Conservation (phyloP, 2,113 vertebrate genomes). For the Phylloscopus whistleri region DNA sequence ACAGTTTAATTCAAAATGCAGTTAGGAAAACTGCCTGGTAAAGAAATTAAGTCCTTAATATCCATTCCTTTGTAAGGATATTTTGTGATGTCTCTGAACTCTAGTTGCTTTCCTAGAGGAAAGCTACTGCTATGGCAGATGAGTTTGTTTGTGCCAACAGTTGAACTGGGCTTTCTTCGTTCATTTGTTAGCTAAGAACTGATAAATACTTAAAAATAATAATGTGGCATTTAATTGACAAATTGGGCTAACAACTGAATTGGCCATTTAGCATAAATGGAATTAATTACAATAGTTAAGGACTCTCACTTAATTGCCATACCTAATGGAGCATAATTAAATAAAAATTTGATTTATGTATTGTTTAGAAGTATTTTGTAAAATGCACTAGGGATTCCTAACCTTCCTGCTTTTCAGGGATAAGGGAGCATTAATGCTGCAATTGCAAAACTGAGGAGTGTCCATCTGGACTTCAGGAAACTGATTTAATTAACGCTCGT, state of each 20-base stretch:
- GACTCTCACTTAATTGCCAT: not conserved
- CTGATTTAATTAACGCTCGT: not conserved
- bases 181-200: not conserved
- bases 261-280: not conserved
- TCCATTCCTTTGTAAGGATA: not conserved
- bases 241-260: not conserved
- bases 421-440: not conserved
- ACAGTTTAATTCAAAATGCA: not conserved
- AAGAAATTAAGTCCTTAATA: not conserved
- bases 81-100: not conserved
- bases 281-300: not conserved
- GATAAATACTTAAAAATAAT: not conserved
- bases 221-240: not conserved
- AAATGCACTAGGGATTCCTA: not conserved
- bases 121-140: not conserved
- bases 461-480: not conserved
- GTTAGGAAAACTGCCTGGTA: not conserved
- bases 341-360: not conserved
- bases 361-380: not conserved
- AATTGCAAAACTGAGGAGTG: not conserved
- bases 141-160: not conserved
- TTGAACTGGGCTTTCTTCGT: not conserved
- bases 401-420: not conserved
- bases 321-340: not conserved
- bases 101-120: not conserved